Percentiles rank a stretch among this genome's conserved stretches.
phyloP scores from a whole-genome alignment of 2,113 vertebrate genomes.

The Anolis carolinensis region DNA sequence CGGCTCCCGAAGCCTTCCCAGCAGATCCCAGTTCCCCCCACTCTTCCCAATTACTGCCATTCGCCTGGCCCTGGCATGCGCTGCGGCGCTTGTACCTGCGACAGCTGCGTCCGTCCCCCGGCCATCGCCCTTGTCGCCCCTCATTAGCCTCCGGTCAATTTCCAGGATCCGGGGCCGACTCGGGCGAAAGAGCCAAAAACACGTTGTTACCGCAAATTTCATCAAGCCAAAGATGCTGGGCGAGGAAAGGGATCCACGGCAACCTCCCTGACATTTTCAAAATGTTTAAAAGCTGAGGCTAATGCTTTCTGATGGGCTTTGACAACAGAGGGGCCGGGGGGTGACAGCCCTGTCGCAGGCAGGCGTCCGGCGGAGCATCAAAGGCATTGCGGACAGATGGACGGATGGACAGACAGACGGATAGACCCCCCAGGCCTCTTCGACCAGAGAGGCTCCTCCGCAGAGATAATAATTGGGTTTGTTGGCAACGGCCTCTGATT shows the following conservation, averaged over 20 bases:
- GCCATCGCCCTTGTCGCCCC: constrained; percentile 58
- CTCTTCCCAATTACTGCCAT: constrained; percentile 63
- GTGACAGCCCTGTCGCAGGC: constrained; percentile 76
- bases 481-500: neutral
- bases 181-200: constrained; percentile 71
- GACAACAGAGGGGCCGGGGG: constrained; percentile 73
- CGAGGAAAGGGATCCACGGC: constrained; percentile 71
- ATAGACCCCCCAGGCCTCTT: no score
- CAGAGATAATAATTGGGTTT: constrained; percentile 75
- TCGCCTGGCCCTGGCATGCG: constrained; percentile 50
- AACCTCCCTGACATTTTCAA: constrained; percentile 81
- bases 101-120: constrained; percentile 72
- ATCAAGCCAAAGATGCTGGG: constrained; percentile 74
- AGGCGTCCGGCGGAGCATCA: constrained; percentile 73
- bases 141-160: constrained; percentile 70
- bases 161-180: constrained; percentile 53
- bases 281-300: constrained; percentile 83
- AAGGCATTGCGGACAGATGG: constrained; percentile 10
- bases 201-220: constrained; percentile 75
- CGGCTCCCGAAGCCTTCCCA: no score
- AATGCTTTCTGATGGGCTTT: constrained; percentile 80
- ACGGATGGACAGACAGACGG: no score
- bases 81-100: constrained; percentile 43
- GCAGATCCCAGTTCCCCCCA: no score
- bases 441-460: constrained; percentile 47